These are phyloP conservation scores for Ceraclea dissimilis DNA, from an alignment of 2,888 invertebrate genomes.

Conservation along the genomic window DNA sequence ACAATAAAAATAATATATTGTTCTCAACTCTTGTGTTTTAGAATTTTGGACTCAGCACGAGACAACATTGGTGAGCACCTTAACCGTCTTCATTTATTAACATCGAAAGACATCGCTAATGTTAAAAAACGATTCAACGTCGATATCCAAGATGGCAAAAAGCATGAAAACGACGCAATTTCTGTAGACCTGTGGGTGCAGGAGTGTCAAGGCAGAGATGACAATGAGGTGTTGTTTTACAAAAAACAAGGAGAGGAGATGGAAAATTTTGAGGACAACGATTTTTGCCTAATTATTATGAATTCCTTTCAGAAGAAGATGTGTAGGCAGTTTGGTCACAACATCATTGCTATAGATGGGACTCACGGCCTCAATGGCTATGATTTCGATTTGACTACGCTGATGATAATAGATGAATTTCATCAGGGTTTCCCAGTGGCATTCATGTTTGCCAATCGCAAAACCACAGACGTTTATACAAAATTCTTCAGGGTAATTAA, in stretches of 20 bases:
- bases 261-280: neutral
- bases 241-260: neutral
- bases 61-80: neutral
- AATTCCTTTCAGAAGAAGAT: neutral
- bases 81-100: neutral
- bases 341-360: neutral
- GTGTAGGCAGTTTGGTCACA: neutral
- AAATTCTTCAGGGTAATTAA: neutral
- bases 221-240: neutral
- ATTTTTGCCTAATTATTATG: neutral
- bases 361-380: neutral
- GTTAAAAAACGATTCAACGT: neutral
- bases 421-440: neutral
- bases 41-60: conserved; percentile 1
- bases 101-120: neutral
- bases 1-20: no score
- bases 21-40: conserved; percentile 1
- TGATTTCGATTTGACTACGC: neutral
- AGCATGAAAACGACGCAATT: neutral
- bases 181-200: conserved; percentile 2
- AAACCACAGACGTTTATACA: neutral
- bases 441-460: neutral
- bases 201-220: neutral
- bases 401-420: neutral
- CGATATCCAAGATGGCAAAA: neutral